phyloP scores from a whole-genome alignment of 2,113 vertebrate species.

The Bothrops jararaca region DNA sequence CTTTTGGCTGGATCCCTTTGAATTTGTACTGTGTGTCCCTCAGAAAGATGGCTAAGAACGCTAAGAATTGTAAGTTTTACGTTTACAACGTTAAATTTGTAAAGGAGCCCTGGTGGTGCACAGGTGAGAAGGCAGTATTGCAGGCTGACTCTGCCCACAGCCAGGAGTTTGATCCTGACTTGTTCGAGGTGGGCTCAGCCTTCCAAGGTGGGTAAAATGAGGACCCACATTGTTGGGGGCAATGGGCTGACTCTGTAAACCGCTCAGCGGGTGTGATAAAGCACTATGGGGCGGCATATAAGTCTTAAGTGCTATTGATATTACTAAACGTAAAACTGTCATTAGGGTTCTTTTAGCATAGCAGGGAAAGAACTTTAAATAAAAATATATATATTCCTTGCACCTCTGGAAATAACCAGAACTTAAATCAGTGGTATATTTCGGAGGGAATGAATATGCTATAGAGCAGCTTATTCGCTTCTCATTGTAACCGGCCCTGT shows the following conservation, averaged over 20 bases:
- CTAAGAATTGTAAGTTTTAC: neutral
- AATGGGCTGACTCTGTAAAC: too few relatives aligned
- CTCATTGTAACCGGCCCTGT: neutral
- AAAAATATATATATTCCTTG: neutral
- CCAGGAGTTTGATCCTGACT: too few relatives aligned
- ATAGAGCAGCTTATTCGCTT: too few relatives aligned
- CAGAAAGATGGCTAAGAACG: conserved; percentile 21
- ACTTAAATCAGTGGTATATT: neutral
- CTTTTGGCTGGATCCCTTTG: neutral
- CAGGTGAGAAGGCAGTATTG: too few relatives aligned
- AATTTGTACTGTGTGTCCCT: conserved; percentile 28
- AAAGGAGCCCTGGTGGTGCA: too few relatives aligned
- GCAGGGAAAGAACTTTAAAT: neutral
- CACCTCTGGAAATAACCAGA: conserved; percentile 5
- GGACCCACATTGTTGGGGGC: too few relatives aligned
- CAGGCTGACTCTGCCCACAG: too few relatives aligned
- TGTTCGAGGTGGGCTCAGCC: too few relatives aligned
- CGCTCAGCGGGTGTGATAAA: too few relatives aligned
- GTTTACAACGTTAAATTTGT: too few relatives aligned
- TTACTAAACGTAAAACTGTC: neutral
- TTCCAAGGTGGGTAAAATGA: too few relatives aligned
- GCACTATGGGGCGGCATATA: too few relatives aligned
- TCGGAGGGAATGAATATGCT: neutral
- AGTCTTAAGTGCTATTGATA: neutral
- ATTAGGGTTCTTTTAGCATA: neutral